Evolutionary conservation across 2,113 vertebrate genomes (phyloP), one percentile per base, ranked within the genome.

Genomic region (Castor canadensis): DNA sequence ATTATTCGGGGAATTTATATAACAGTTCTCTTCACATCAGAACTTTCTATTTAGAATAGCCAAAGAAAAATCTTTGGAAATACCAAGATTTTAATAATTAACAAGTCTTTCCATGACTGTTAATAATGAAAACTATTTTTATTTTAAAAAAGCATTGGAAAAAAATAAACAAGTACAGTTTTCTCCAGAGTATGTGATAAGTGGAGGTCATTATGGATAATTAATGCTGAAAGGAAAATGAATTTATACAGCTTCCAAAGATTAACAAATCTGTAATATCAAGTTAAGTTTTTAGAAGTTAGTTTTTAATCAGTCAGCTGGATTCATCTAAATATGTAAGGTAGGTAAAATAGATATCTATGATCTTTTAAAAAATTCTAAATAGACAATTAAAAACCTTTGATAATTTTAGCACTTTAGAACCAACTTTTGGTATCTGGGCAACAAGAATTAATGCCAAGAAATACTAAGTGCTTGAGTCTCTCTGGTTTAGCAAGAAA

Each of bases 181-280:
- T 98, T 98, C 83, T 95, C 97, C 97, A 95, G 96, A 96, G 95
- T 97, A 91, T 69, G 84, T 97, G 93, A 83, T 98, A 97, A 97
- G 97, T 97, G 96, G 96, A 97, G 94, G 96, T 97, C 97, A 98
- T 98, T 98, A 98, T 95, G 94, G 97, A 95, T 98, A 98, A 98
- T 98, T 98, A 98, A 98, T 97, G 97, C 97, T 98, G 98, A 98
- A 98, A 97, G 97, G 97, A 98, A 98, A 98, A 98, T 98, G 97
- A 97, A 98, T 82, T 76, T 97, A 80, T 98, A 98, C 98, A 88
- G 96, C 89, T 98, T 98, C 97, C 96, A 98, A 98, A 98, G 98
- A 98, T 97, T 96, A 98, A 98, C 98, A 98, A 97, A 97, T 97
- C 97, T 98, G 97, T 96, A 98, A 98, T 95, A 96, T 98, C 98